A percentile compares a stretch with the other conserved stretches of the same genome.
Conservation (phyloP, 2,113 vertebrate genomes). For the Cephalophus harveyi region DNA sequence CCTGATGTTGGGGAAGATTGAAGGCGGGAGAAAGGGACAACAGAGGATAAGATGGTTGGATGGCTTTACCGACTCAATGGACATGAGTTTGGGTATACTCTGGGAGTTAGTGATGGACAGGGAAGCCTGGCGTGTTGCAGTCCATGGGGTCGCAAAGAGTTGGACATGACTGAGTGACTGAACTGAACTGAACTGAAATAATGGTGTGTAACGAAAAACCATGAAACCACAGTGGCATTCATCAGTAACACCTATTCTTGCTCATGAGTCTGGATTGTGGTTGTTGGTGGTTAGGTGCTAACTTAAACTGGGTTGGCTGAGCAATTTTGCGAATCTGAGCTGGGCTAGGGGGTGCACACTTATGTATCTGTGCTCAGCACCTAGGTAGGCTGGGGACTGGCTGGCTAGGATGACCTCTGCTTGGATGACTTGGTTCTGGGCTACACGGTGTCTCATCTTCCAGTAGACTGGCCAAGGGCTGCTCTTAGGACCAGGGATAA, state of each 20-base stretch:
- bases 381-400: background rate
- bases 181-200: background rate
- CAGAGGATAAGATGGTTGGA: background rate
- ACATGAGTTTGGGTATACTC: background rate
- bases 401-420: background rate
- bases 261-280: background rate
- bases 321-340: background rate
- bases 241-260: background rate
- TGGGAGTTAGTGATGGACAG: background rate
- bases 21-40: background rate
- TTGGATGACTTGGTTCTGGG: background rate
- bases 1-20: background rate
- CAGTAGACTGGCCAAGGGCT: background rate
- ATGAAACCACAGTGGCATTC: background rate
- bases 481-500: background rate
- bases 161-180: background rate
- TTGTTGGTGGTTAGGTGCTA: background rate
- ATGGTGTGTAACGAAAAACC: background rate
- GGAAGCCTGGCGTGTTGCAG: background rate
- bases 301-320: background rate
- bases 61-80: background rate
- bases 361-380: background rate
- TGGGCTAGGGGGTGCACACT: background rate
- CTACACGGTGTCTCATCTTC: background rate
- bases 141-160: background rate